Evolutionary conservation across 2,888 invertebrate species (phyloP), one percentile per base, ranked within the genome.

Genomic region (Harpagoxenus sublaevis): DNA sequence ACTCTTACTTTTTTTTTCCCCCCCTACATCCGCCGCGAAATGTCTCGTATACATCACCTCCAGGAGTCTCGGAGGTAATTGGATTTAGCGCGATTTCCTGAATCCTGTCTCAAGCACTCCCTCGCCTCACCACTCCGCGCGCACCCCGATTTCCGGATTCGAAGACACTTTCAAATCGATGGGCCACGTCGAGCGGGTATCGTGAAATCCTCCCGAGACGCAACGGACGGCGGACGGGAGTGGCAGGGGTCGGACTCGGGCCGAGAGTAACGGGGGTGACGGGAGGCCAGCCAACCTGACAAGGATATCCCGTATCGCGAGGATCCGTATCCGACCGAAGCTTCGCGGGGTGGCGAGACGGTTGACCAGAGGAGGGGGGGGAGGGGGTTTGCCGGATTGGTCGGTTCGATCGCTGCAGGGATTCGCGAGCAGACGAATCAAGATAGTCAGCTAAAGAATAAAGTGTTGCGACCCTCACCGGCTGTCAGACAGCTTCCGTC

Each of bases 121-220:
- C 71, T 74, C 28, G 31, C 28, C 51, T 3, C 70, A 53, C 45
- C 28, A 65, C 65, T 57, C 71, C 39, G 55, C 55, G 62, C 35
- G 12, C 28, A 23, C 12, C 68, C 39, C 71, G 83, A 81, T 83
- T 86, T 73, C 60, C 15, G 73, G 66, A 78, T 75, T 83, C 85
- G 83, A 75, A 78, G 89, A 88, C 83, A 84, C 77, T 77, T 88
- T 73, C 74, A 71, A 89, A 88, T 89, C 82, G 87, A 89, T 85
- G 88, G 83, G 57, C 39, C 70, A 70, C 73, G 65, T 82, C 83
- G 62, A 77, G 53, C 10, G 60, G 65, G 84, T 79, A 85, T 78
- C 85, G 78, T 74, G 83, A 83, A 73, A 79, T 86, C 57, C 89
- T 86, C 83, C 55, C 74, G 88, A 84, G 87, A 84, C 88, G 39